Conservation (phyloP, 2,888 invertebrate genomes). For the Spatulosminthurus flaviceps region DNA sequence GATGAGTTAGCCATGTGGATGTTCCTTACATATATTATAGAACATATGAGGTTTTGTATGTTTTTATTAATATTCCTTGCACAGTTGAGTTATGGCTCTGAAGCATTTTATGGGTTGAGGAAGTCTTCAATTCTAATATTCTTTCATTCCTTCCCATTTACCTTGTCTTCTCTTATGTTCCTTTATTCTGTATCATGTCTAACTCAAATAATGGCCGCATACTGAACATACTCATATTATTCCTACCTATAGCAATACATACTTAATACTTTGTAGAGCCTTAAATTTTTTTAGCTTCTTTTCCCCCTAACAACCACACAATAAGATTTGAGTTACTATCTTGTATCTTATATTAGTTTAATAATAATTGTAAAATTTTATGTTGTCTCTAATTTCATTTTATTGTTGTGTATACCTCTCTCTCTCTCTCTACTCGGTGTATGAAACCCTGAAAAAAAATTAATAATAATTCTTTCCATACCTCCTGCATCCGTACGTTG, state of each 20-base stretch:
- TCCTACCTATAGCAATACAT: too few species aligned
- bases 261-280: too few species aligned
- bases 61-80: conserved; percentile 21
- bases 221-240: too few species aligned
- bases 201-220: too few species aligned
- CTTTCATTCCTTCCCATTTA: not conserved
- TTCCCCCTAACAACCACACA: not conserved
- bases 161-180: too few species aligned
- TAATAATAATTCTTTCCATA: not conserved
- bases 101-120: conserved; percentile 29
- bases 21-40: too few species aligned
- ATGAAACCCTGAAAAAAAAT: too few species aligned
- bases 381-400: conserved; percentile 14
- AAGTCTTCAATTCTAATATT: conserved; percentile 3
- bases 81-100: conserved; percentile 1
- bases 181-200: too few species aligned
- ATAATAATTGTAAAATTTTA: conserved; percentile 18
- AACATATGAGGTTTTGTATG: not conserved
- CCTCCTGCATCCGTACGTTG: too few species aligned
- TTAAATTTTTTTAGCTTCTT: too few species aligned
- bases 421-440: too few species aligned
- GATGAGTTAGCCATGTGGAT: conserved; percentile 4
- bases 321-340: not conserved
- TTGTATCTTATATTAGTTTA: conserved; percentile 13
- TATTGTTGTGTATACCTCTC: not conserved